A percentile compares a stretch with the other conserved stretches of the same genome.
Evolutionary conservation across 2,113 vertebrate genomes (phyloP).

Genomic region (Apteryx mantelli): DNA sequence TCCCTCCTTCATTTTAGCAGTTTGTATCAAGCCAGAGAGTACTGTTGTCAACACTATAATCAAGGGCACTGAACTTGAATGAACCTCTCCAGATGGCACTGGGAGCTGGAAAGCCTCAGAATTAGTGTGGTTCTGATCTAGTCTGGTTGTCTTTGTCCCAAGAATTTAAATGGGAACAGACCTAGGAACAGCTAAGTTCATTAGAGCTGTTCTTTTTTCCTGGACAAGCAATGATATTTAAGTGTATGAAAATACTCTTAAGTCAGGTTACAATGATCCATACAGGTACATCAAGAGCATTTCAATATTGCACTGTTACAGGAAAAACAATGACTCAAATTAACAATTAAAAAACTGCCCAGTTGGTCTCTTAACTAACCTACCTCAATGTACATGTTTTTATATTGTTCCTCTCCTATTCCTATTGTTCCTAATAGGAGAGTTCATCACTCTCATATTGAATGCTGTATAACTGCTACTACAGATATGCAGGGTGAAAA

Average conservation of each 20-base stretch:
- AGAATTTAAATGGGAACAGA: slow-evolving; percentile 54
- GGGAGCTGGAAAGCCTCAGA: slow-evolving; percentile 58
- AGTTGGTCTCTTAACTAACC: not conserved
- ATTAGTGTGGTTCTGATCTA: slow-evolving; percentile 54
- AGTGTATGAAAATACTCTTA: not conserved
- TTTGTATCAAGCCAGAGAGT: slow-evolving; percentile 5
- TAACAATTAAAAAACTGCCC: not conserved
- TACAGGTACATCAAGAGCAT: not conserved
- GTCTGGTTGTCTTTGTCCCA: not conserved
- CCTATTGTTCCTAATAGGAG: too few relatives aligned
- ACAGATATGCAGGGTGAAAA: not conserved
- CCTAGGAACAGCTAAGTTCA: slow-evolving; percentile 45
- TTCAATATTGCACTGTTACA: not conserved
- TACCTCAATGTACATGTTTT: not conserved
- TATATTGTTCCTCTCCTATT: not conserved
- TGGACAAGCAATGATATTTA: slow-evolving; percentile 10
- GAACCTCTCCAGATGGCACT: slow-evolving; percentile 66
- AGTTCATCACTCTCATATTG: not conserved
- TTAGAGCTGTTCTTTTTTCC: slow-evolving; percentile 39
- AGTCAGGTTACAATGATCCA: not conserved
- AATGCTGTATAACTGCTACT: not conserved
- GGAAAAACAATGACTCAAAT: not conserved
- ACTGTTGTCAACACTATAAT: slow-evolving; percentile 9
- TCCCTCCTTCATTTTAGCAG: slow-evolving; percentile 9
- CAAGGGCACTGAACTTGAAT: slow-evolving; percentile 58